Conservation (phyloP, 2,888 invertebrate species). For the Caenorhabditis sp. region DNA sequence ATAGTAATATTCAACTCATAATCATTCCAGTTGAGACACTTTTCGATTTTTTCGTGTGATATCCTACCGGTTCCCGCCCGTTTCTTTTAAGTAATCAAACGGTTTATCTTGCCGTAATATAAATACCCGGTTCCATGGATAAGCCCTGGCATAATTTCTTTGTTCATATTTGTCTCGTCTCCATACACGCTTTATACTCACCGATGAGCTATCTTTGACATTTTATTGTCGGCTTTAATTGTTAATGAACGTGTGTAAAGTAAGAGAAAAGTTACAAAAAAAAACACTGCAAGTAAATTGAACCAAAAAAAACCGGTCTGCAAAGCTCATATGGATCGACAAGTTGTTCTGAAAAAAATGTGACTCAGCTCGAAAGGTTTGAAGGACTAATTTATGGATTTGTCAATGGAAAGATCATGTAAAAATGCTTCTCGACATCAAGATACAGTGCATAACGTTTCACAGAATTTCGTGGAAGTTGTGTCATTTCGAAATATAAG, state of each 20-base stretch:
- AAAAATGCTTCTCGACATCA: too few relatives aligned
- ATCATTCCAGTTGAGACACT: not conserved
- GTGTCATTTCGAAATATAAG: too few relatives aligned
- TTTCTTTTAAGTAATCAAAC: not conserved
- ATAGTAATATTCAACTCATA: not conserved
- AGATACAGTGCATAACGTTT: too few relatives aligned
- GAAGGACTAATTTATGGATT: too few relatives aligned
- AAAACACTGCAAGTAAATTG: too few relatives aligned
- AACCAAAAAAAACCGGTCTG: too few relatives aligned
- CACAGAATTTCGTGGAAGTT: too few relatives aligned
- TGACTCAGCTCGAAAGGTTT: too few relatives aligned
- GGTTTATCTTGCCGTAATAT: not conserved
- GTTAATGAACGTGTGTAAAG: not conserved
- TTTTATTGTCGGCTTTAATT: slow-evolving; percentile 3
- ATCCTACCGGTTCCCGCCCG: not conserved
- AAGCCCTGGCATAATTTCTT: not conserved
- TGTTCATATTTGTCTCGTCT: not conserved
- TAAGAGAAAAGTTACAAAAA: too few relatives aligned
- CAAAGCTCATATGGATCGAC: too few relatives aligned
- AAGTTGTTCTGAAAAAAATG: too few relatives aligned
- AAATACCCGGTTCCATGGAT: not conserved
- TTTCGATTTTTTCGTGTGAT: not conserved
- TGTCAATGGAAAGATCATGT: too few relatives aligned
- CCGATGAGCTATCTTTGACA: not conserved
- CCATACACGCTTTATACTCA: not conserved